Evolutionary conservation across 2,888 invertebrate genomes (phyloP).

Genomic region (Thysanoteuthis rhombus): DNA sequence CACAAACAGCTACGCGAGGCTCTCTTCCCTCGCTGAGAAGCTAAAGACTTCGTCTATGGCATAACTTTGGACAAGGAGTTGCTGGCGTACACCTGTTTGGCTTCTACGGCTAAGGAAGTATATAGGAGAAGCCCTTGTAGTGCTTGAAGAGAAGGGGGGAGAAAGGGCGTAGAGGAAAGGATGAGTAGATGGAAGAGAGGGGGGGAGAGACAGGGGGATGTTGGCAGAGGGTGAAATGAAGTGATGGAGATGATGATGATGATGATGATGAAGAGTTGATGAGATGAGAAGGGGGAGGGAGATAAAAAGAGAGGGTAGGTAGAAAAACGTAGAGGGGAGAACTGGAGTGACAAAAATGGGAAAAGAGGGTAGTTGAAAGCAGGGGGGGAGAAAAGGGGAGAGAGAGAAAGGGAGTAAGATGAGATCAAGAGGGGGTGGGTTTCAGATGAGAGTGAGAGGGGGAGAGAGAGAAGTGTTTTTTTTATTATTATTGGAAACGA

Average conservation of each 20-base stretch:
- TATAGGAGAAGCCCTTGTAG: neutral
- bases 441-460: too few species aligned
- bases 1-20: neutral
- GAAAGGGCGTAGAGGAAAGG: neutral
- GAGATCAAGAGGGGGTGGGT: too few species aligned
- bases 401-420: too few species aligned
- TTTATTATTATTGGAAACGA: too few species aligned
- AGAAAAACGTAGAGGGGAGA: too few species aligned
- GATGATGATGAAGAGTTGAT: neutral
- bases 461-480: too few species aligned
- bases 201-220: neutral
- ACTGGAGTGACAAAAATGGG: too few species aligned
- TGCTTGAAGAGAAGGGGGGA: neutral
- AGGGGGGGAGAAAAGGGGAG: too few species aligned
- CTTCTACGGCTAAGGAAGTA: neutral
- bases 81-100: neutral
- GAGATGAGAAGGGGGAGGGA: neutral
- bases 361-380: too few species aligned
- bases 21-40: neutral
- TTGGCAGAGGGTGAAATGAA: neutral
- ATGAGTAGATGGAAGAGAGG: neutral
- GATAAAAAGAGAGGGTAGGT: neutral
- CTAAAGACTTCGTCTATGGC: neutral
- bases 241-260: neutral
- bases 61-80: constrained; percentile 12